Evolutionary conservation across 2,113 vertebrate genomes (phyloP).

Genomic region (Empidonax traillii): DNA sequence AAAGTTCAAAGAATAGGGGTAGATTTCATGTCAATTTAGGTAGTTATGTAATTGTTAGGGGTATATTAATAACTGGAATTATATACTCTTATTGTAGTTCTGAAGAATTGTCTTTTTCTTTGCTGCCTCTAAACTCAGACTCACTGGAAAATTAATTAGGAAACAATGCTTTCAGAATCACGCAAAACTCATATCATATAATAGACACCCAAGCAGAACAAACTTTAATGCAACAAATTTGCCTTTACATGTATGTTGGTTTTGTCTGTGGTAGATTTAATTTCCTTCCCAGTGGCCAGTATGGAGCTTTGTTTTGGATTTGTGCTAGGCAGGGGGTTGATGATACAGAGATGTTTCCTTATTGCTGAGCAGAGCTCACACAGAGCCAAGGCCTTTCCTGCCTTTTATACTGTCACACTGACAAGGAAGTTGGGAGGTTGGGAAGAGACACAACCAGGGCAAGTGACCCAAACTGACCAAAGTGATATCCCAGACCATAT

Average conservation of each 20-base stretch:
- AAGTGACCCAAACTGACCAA: neutral
- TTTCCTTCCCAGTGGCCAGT: neutral
- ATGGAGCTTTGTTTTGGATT: neutral
- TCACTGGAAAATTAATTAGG: neutral
- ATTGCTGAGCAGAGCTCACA: neutral
- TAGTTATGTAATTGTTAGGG: neutral
- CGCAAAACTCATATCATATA: neutral
- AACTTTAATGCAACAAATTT: neutral
- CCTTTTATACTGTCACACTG: neutral
- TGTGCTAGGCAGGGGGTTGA: neutral
- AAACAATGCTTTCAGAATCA: neutral
- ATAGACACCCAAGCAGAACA: neutral
- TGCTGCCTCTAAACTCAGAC: neutral
- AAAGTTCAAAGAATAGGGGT: neutral
- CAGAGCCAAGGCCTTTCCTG: neutral
- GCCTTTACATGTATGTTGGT: neutral
- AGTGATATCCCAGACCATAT: neutral
- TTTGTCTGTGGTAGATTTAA: neutral
- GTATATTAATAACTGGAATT: neutral
- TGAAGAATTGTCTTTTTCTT: neutral
- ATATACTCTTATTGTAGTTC: neutral
- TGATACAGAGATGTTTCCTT: neutral
- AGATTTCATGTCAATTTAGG: neutral
- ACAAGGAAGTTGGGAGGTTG: neutral
- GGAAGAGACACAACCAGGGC: neutral